Conservation (phyloP, 2,888 invertebrate genomes). For the Brachylomia viminalis region DNA sequence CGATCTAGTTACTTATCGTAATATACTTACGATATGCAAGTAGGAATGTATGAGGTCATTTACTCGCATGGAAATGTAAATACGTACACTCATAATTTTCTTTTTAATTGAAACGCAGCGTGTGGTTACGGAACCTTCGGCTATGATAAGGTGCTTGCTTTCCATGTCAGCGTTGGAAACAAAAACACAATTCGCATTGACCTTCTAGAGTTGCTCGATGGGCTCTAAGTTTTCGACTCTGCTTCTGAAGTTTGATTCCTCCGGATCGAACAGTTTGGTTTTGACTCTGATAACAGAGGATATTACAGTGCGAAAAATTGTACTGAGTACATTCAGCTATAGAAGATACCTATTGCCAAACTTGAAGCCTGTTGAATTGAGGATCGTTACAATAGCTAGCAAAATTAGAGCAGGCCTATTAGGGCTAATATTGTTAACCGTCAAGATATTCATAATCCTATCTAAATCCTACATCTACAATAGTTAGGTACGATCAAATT, state of each 20-base stretch:
- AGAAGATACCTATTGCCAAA: background rate
- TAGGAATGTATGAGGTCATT: conserved; percentile 20
- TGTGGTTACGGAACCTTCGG: conserved; percentile 19
- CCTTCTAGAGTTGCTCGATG: background rate
- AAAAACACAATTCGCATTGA: conserved; percentile 24
- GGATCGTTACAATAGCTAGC: background rate
- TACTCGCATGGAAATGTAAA: conserved; percentile 19
- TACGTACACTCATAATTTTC: conserved; percentile 35
- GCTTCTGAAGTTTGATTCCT: background rate
- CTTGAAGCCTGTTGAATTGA: background rate
- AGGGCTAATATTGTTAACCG: conserved; percentile 4
- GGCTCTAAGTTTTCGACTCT: background rate
- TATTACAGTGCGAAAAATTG: background rate
- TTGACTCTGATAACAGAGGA: background rate
- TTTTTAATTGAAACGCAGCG: conserved; percentile 30
- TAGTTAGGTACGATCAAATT: background rate
- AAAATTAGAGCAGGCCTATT: conserved; percentile 3
- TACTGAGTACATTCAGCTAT: background rate
- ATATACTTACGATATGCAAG: conserved; percentile 30
- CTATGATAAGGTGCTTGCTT: conserved; percentile 8
- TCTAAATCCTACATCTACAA: background rate
- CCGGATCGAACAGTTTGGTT: background rate
- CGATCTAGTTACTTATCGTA: conserved; percentile 39
- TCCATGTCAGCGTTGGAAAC: background rate
- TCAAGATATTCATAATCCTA: background rate